phyloP scores from a whole-genome alignment of 2,113 vertebrate species.

The Xiphophorus hellerii region DNA sequence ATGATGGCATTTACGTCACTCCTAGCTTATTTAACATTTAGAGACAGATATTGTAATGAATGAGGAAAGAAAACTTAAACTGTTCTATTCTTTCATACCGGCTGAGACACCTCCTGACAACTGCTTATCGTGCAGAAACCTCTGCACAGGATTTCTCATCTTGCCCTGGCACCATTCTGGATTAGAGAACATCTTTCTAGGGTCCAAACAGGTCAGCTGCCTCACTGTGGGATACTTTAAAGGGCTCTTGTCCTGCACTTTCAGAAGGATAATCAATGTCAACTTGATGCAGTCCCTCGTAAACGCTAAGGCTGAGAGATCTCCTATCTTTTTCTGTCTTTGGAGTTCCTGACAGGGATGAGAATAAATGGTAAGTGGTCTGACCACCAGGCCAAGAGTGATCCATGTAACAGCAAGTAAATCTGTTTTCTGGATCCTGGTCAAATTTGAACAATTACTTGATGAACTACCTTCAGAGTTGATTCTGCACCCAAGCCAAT shows the following conservation, averaged over 20 bases:
- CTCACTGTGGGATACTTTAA: constrained; percentile 5
- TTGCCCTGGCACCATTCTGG: background rate
- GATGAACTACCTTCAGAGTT: too few relatives aligned
- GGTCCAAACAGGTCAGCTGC: constrained; percentile 16
- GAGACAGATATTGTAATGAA: too few relatives aligned
- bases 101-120: constrained; percentile 11
- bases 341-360: constrained; percentile 3
- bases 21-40: too few relatives aligned
- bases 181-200: constrained; percentile 4
- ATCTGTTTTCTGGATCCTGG: too few relatives aligned
- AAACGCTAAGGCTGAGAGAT: background rate
- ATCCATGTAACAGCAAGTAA: too few relatives aligned
- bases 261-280: background rate
- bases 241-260: constrained; percentile 10
- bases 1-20: too few relatives aligned
- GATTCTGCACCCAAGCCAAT: too few relatives aligned
- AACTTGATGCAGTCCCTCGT: constrained; percentile 1
- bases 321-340: background rate
- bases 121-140: background rate
- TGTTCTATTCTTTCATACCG: background rate
- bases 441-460: too few relatives aligned
- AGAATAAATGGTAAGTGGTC: too few relatives aligned
- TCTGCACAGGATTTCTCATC: background rate
- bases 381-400: too few relatives aligned
- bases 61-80: too few relatives aligned